Evolutionary conservation across 2,888 invertebrate species (phyloP).

Genomic region (Drosophila fulvimacula): DNA sequence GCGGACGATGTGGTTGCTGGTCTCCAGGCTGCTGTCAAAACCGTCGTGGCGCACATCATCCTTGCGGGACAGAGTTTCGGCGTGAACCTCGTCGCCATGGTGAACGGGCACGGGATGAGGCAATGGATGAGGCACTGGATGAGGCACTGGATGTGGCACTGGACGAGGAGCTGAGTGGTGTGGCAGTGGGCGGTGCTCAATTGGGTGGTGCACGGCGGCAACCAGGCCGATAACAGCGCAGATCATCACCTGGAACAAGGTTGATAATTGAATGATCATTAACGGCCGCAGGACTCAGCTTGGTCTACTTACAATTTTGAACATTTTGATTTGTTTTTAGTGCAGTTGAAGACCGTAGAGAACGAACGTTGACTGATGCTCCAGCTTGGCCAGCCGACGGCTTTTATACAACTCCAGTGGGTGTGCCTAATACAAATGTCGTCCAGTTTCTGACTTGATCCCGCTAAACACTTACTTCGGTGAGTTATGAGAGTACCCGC

Average conservation of each 20-base stretch:
- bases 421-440: slow-evolving; percentile 2
- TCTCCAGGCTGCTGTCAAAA: slow-evolving; percentile 67
- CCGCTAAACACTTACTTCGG: slow-evolving; percentile 20
- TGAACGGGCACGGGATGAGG: slow-evolving; percentile 28
- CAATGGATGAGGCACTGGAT: slow-evolving; percentile 20
- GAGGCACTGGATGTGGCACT: slow-evolving; percentile 27
- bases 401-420: slow-evolving; percentile 47
- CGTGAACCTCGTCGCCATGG: slow-evolving; percentile 31
- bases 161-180: slow-evolving; percentile 32
- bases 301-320: slow-evolving; percentile 62
- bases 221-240: slow-evolving; percentile 64
- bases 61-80: slow-evolving; percentile 29
- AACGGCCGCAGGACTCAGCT: not conserved
- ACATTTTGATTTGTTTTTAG: slow-evolving; percentile 52
- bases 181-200: slow-evolving; percentile 20
- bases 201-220: slow-evolving; percentile 45
- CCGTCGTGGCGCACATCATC: slow-evolving; percentile 76
- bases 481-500: slow-evolving; percentile 32
- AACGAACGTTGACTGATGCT: slow-evolving; percentile 54
- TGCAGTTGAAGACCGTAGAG: slow-evolving; percentile 37
- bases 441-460: slow-evolving; percentile 26
- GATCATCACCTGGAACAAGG: slow-evolving; percentile 56
- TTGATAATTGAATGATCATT: not conserved
- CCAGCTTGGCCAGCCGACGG: slow-evolving; percentile 1
- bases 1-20: slow-evolving; percentile 69